Evolutionary conservation across 1,140 invertebrate species (phyloP).

Genomic region (Achatina immaculata): DNA sequence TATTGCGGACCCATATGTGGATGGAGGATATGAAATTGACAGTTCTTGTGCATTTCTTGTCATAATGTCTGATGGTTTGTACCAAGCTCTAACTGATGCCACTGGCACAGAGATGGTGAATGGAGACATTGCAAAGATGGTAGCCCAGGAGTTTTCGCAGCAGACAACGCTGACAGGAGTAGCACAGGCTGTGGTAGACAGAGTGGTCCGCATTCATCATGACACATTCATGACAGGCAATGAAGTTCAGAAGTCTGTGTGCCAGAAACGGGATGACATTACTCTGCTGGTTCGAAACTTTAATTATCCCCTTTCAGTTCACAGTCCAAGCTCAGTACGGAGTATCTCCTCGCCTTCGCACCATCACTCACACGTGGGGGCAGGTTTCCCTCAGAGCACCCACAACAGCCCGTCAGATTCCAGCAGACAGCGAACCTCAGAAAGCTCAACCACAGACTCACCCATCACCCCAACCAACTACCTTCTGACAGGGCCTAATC

Average conservation of each 20-base stretch:
- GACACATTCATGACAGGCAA: constrained; percentile 78
- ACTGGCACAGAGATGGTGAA: constrained; percentile 76
- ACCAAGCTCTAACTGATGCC: constrained; percentile 86
- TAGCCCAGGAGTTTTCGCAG: constrained; percentile 79
- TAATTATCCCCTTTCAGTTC: constrained; percentile 80
- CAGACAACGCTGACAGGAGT: constrained; percentile 85
- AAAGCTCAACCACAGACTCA: constrained; percentile 46
- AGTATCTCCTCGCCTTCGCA: constrained; percentile 46
- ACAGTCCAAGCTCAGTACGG: constrained; percentile 51
- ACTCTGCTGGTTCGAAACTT: constrained; percentile 89
- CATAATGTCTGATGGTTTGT: constrained; percentile 87
- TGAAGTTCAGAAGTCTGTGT: constrained; percentile 58
- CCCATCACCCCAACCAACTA: constrained; percentile 45
- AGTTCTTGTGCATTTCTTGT: constrained; percentile 84
- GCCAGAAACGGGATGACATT: constrained; percentile 81
- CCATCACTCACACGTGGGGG: neutral
- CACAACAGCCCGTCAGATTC: constrained; percentile 40
- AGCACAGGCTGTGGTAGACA: constrained; percentile 88
- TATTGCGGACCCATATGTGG: constrained; percentile 85
- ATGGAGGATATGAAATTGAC: constrained; percentile 82
- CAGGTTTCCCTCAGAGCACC: constrained; percentile 20
- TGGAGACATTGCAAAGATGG: constrained; percentile 64
- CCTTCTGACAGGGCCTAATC: constrained; percentile 21
- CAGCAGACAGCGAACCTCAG: constrained; percentile 29
- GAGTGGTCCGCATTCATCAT: constrained; percentile 86